Base-by-base conservation (phyloP, 2,888 invertebrate species). In the Apotomis betuletana region DNA sequence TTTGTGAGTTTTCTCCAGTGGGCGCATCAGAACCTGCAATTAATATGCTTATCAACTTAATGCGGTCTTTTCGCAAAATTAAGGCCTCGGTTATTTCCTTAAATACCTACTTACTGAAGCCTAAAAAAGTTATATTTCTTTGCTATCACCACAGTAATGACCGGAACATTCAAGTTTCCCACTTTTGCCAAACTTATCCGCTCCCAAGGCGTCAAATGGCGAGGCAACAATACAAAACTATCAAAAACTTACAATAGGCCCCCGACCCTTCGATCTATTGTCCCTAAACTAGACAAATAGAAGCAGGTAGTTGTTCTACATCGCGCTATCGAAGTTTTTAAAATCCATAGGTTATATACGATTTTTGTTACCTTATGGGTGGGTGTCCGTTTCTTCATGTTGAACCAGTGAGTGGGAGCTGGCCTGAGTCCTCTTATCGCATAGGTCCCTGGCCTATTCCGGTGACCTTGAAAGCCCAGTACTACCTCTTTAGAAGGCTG, bases 341-440 rank as follows among this genome's bases (percentile, higher is more conserved):
- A 68, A 73, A 59, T 67, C 73, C 75, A 79, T 75, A 4, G 49
- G 51, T 76, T 75, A 83, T 77, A 83, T 85, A 82, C 60, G 63
- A 74, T 61, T 67, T 68, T 52, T n/a, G n/a, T 0, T 8, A 5
- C 0, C 2, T 3, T 3, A 4, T 4, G 49, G 0, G 4, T 9
- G 73, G 91, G 85, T 84, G 92, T 92, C 92, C 91, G 87, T 90
- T 83, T 90, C 92, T 91, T 83, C 91, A 86, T 87, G 87, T 88
- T 81, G 59, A 88, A 81, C 87, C 89, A 91, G 92, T 86, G 0
- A 3, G 38, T 65, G 76, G 87, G 90, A 89, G 84, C 92, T 91
- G 89, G 87, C 70, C 74, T 75, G 75, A 88, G 5, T 90, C 87
- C 85, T 76, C 75, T 69, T 54, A 67, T 68, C 69, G 70, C 58